Evolutionary conservation across 23 tunicate species (phyloP).

Genomic region (Corella eumyota): DNA sequence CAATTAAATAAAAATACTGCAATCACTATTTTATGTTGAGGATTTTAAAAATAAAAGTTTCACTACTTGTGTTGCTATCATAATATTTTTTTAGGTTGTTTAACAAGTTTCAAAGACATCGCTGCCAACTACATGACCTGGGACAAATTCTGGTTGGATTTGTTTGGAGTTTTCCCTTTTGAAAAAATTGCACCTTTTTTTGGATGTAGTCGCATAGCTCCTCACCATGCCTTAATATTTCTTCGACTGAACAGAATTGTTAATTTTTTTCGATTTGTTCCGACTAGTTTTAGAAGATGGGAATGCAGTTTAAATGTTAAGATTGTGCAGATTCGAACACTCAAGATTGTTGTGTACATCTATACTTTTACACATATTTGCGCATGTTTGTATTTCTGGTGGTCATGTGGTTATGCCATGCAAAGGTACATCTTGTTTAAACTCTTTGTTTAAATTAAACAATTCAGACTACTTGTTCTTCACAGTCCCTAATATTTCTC

Average conservation of each 20-base stretch:
- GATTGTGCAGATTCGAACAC: constrained; percentile 38
- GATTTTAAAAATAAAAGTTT: no score
- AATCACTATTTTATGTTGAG: no score
- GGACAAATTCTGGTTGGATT: constrained; percentile 49
- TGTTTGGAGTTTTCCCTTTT: constrained; percentile 50
- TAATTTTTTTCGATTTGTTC: constrained; percentile 42
- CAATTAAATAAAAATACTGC: no score
- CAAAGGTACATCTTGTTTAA: constrained; percentile 44
- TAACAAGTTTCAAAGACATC: constrained; percentile 54
- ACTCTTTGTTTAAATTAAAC: no score
- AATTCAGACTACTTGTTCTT: no score
- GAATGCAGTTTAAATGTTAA: constrained; percentile 46
- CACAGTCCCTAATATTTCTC: no score
- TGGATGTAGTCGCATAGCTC: constrained; percentile 24
- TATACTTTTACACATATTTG: constrained; percentile 72
- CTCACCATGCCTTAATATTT: constrained; percentile 23
- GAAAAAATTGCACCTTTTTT: constrained; percentile 37
- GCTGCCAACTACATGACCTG: constrained; percentile 32
- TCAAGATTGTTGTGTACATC: constrained; percentile 64
- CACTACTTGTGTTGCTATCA: no score
- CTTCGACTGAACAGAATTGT: constrained; percentile 43
- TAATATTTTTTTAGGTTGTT: constrained; percentile 40
- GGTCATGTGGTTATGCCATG: constrained; percentile 63
- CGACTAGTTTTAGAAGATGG: constrained; percentile 46
- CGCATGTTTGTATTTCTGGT: constrained; percentile 54